Base-by-base conservation (phyloP, 2,797 vertebrate genomes). In the Dipus sagitta region DNA sequence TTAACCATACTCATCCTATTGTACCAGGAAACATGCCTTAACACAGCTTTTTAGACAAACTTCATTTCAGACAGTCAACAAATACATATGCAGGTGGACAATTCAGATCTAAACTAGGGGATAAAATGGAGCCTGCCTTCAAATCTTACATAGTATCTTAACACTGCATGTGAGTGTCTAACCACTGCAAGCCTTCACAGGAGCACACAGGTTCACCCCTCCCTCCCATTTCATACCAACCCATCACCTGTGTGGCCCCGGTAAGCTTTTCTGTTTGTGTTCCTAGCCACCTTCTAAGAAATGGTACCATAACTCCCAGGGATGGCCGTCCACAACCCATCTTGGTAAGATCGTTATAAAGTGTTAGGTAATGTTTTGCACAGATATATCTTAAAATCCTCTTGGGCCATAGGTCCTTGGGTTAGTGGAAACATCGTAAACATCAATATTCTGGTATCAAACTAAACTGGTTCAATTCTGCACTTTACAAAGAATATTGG, bases 351-450 rank as follows among this genome's bases (percentile, higher is more conserved):
- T 18, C 23, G 1, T 10, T 42, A 26, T 26, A 2, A 28, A 26
- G 67, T 9, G 42, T 20, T 11, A 38, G 75, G 30, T 24, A 1
- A 0, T 11, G 1, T 8, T 28, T 18, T n/a, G 0, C 10, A 0
- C 1, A 10, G 20, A 2, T 17, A 2, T 9, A 13, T 38, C 62
- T 77, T 38, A 14, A 80, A 54, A 11, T 52, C 80, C 38, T n/a
- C 21, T 3, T 14, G 0, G 13, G 6, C 42, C 13, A 34, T 3
- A 20, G 38, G 54, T n/a, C 38, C n/a, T 77, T 42, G 38, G 65
- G 26, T 18, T 28, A 8, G 90, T 54, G 30, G 75, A 76, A n/a
- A 60, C 13, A 0, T 23, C 60, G 38, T 60, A 23, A 42, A 17
- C 34, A 52, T 78, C 8, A 28, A 17, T 42, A 88, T 28, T 83